Evolutionary conservation across 2,113 vertebrate genomes (phyloP), one percentile per base, ranked within the genome.

Genomic region (Anhinga anhinga): DNA sequence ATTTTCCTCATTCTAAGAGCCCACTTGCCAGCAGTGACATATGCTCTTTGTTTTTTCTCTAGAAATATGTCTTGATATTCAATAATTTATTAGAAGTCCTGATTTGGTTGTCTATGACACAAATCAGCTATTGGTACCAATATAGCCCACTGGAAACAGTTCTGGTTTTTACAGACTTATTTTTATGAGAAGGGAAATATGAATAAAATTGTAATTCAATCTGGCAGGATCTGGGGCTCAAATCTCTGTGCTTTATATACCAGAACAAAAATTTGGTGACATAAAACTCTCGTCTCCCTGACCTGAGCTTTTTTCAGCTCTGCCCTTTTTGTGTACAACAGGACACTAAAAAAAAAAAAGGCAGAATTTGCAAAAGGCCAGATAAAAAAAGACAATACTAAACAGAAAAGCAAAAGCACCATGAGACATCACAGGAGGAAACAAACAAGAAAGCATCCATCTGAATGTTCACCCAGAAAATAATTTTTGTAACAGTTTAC

Each of bases 361-460:
- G 95, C 98, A 98, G 97, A 98, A 81, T 99, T 98, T 98, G 97
- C 93, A 93, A 98, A 96, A 98, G 98, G 98, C 98, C 98, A 99
- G 97, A 53, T 66, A 94, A 82, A 97, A 79, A 47, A 49, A 62
- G 23, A 80, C 7, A 34, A 81, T 76, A 70, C 22, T 16, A 34
- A 71, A 70, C n/a, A 83, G 71, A 80, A 92, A 98, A 98, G 76
- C 88, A 92, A 98, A 98, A 82, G 95, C 91, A 98, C 96, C 88
- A 94, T 93, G n/a, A 90, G 74, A 90, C 69, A 96, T 50, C 2
- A 0, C 42, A 63, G 26, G 22, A 92, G 72, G 73, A 95, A 94
- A 93, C 58, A 91, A 95, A 88, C 52, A 72, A 26, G 73, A 87
- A 81, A 88, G 52, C 53, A 70, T 56, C n/a, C n/a, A 58, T 86